phyloP scores from a whole-genome alignment of 2,888 invertebrate genomes.

The Stenodera caucasica region DNA sequence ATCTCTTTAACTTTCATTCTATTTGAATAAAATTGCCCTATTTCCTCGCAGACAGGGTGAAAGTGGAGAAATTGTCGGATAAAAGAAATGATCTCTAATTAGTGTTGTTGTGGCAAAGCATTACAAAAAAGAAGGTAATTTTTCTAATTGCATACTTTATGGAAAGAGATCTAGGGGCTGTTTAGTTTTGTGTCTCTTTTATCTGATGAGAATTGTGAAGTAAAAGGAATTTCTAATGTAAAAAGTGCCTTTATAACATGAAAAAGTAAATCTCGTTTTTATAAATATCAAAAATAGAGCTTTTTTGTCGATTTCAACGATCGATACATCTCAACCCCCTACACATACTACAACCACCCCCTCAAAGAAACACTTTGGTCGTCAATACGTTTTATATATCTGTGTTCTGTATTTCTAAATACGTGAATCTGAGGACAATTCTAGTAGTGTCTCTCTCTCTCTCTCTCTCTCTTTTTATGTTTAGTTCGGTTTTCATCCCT shows the following conservation, averaged over 20 bases:
- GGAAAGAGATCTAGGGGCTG: too few species aligned
- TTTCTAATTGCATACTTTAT: not conserved
- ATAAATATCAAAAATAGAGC: not conserved
- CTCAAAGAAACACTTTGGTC: not conserved
- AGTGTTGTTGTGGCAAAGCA: too few species aligned
- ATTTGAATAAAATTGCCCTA: slow-evolving; percentile 16
- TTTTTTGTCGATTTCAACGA: not conserved
- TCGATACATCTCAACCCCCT: not conserved
- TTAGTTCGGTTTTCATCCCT: slow-evolving; percentile 41
- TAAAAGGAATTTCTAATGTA: slow-evolving; percentile 27
- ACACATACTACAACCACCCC: too few species aligned
- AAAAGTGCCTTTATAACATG: slow-evolving; percentile 22
- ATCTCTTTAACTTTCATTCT: not conserved
- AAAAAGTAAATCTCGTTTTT: too few species aligned
- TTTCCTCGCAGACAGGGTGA: not conserved
- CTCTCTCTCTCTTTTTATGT: too few species aligned
- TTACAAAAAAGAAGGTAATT: too few species aligned
- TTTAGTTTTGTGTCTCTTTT: too few species aligned
- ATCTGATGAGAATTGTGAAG: not conserved
- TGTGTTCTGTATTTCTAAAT: too few species aligned
- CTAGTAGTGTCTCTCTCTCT: too few species aligned
- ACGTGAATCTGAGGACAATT: slow-evolving; percentile 41
- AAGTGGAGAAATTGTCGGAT: too few species aligned
- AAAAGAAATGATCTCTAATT: slow-evolving; percentile 21
- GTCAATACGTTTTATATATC: slow-evolving; percentile 30